Conservation (phyloP, 1,140 invertebrate species). For the Caenorhabditis brenneri region DNA sequence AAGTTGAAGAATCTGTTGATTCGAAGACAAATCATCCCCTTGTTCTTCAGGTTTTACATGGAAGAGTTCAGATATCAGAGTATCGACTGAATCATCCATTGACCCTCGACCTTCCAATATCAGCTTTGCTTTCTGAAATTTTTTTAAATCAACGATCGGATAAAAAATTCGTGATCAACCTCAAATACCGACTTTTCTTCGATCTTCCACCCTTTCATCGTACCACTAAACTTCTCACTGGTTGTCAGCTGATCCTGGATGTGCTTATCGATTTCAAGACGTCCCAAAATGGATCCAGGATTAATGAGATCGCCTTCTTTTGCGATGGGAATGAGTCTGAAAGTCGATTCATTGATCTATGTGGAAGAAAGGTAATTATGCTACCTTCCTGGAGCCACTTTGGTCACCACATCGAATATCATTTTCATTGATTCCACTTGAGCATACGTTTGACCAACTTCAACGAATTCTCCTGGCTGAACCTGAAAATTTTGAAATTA, state of each 20-base stretch:
- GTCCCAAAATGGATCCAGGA: slow-evolving; percentile 85
- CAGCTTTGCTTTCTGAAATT: background rate
- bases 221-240: background rate
- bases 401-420: slow-evolving; percentile 92
- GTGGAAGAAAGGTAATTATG: background rate
- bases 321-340: slow-evolving; percentile 82
- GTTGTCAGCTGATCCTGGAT: slow-evolving; percentile 4
- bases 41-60: background rate
- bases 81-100: background rate
- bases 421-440: slow-evolving; percentile 99
- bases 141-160: too few species aligned
- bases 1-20: background rate
- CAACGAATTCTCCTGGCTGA: slow-evolving; percentile 81
- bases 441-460: slow-evolving; percentile 87
- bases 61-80: background rate
- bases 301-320: slow-evolving; percentile 93
- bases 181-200: background rate
- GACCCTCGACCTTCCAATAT: background rate
- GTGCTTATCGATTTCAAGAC: slow-evolving; percentile 72
- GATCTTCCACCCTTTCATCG: background rate
- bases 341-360: background rate
- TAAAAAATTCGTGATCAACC: background rate
- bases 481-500: background rate
- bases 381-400: slow-evolving; percentile 78
- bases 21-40: background rate